phyloP scores from a whole-genome alignment of 2,888 invertebrate genomes.

The Agrochola litura region DNA sequence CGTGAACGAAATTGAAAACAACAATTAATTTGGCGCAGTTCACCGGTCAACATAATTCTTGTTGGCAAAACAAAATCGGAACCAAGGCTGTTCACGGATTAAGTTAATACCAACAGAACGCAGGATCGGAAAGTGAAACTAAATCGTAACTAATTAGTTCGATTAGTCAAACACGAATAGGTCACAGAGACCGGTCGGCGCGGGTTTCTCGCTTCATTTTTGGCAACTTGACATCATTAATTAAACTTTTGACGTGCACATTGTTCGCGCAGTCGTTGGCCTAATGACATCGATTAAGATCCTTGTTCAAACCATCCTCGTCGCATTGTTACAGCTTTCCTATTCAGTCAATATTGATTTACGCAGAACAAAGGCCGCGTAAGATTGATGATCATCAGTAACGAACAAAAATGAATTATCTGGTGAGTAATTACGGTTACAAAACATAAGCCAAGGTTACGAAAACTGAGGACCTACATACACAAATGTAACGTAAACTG shows the following conservation, averaged over 20 bases:
- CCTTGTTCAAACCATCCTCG: conserved; percentile 70
- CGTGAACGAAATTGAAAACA: conserved; percentile 44
- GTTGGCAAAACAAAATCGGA: conserved; percentile 72
- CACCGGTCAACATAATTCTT: conserved; percentile 54
- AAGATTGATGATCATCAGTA: conserved; percentile 65
- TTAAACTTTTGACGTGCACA: conserved; percentile 76
- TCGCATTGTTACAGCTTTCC: conserved; percentile 65
- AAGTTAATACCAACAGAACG: conserved; percentile 68
- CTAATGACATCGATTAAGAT: conserved; percentile 84
- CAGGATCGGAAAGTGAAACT: conserved; percentile 84
- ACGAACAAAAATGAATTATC: conserved; percentile 68
- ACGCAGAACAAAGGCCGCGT: conserved; percentile 63
- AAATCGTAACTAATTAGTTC: conserved; percentile 81
- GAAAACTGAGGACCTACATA: conserved; percentile 79
- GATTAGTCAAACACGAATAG: conserved; percentile 80
- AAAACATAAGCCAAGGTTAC: conserved; percentile 81
- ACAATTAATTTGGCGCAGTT: conserved; percentile 51
- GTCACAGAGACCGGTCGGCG: conserved; percentile 78
- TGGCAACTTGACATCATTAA: conserved; percentile 83
- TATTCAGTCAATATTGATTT: conserved; percentile 70
- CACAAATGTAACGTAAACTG: conserved; percentile 80
- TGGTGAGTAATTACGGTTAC: conserved; percentile 74
- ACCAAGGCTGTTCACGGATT: conserved; percentile 81
- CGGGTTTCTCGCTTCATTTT: conserved; percentile 80
- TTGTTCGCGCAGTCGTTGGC: conserved; percentile 79